Evolutionary conservation across 2,888 invertebrate species (phyloP), one percentile per base, ranked within the genome.

Genomic region (Lomographa bimaculata): DNA sequence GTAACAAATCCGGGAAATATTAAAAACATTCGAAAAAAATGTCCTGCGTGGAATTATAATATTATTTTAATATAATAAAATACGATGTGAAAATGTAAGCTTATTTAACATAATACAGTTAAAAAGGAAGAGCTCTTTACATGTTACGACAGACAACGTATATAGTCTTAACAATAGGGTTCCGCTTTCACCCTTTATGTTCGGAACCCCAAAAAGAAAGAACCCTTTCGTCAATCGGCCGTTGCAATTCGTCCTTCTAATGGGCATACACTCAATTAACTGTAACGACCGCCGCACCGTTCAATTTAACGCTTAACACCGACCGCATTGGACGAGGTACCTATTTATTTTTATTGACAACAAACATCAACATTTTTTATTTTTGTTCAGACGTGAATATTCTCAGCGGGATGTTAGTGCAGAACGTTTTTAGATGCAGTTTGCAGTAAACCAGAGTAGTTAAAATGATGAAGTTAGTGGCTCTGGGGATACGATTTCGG

Each of bases 261-360:
- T 82, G 81, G 81, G 63, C 78, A 76, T 75, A 81, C 83, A 83
- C 80, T 81, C 85, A 85, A 85, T 85, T 84, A 85, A 75, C 70
- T 80, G 83, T 83, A 80, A 85, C 80, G 71, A 76, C 79, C 69
- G 60, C 68, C 58, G 72, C 66, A 79, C 71, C 76, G 80, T 82
- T 83, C 83, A 83, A 83, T 83, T 80, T 83, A 76, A 82, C 81
- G 77, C 80, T 77, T 73, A 78, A 82, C 79, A 75, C 72, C 72
- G 71, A 69, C 79, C 83, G 69, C 79, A 72, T 69, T 72, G 64
- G 62, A 64, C 60, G 58, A 64, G 66, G 66, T 67, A 69, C 68
- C 77, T 80, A 79, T 80, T 80, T 83, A 76, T 83, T 82, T 82
- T 81, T 81, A 79, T 82, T 75, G 76, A 68, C 69, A 65, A 64